These are phyloP conservation scores for Callithrix jacchus DNA, from an alignment of 2,113 vertebrate species.

Conservation along the genomic window DNA sequence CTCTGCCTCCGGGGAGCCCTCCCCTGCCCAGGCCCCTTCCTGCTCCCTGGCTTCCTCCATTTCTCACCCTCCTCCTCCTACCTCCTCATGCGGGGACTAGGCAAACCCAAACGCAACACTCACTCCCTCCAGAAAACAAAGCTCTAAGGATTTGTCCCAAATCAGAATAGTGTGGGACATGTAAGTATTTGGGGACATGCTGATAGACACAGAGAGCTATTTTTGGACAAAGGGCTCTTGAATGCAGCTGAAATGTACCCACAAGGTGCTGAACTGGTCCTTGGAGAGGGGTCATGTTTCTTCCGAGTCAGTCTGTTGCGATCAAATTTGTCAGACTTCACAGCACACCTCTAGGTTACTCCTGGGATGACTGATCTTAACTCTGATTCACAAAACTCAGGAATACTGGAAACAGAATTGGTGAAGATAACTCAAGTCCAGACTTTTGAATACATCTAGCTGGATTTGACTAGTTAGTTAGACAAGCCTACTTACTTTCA, in stretches of 20 bases:
- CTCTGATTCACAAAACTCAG: neutral
- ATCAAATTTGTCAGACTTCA: rapidly evolving
- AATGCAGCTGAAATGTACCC: neutral
- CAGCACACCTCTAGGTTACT: neutral
- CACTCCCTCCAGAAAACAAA: neutral
- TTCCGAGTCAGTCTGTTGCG: rapidly evolving
- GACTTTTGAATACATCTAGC: neutral
- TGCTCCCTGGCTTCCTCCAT: rapidly evolving
- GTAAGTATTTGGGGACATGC: neutral
- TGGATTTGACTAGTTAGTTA: neutral
- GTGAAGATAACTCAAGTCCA: neutral
- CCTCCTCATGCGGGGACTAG: neutral
- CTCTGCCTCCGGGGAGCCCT: rapidly evolving
- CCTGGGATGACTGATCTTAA: neutral
- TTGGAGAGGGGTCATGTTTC: rapidly evolving
- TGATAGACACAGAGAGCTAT: neutral
- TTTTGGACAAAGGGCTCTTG: neutral
- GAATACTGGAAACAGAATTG: neutral
- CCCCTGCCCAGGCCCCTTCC: neutral
- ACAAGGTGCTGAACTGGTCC: rapidly evolving
- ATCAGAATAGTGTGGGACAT: rapidly evolving
- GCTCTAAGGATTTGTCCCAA: neutral
- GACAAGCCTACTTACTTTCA: neutral
- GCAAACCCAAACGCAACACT: rapidly evolving
- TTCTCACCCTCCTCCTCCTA: rapidly evolving